These are phyloP conservation scores for Eonycteris spelaea DNA, from an alignment of 2,113 vertebrate genomes.

Conservation along the genomic window DNA sequence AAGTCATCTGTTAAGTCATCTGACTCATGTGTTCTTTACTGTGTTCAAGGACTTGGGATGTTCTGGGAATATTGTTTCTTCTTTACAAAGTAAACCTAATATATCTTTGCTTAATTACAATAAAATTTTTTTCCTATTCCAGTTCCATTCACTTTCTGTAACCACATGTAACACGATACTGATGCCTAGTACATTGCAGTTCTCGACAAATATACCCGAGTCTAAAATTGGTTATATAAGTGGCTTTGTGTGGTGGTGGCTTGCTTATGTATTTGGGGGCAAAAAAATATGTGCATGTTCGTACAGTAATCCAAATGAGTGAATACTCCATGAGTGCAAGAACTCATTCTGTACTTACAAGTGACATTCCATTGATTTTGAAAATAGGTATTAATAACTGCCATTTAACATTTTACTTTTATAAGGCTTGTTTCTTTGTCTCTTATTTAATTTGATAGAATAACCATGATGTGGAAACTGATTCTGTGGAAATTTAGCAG, in stretches of 20 bases:
- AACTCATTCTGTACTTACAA: neutral
- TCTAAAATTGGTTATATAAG: neutral
- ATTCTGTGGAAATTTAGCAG: conserved; percentile 2
- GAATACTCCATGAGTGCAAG: neutral
- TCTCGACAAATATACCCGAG: neutral
- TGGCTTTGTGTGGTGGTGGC: neutral
- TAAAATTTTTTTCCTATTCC: neutral
- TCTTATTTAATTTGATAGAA: neutral
- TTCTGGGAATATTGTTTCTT: neutral
- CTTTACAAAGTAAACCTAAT: neutral
- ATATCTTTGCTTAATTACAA: neutral
- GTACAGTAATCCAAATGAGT: neutral
- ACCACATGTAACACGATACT: neutral
- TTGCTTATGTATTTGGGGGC: neutral
- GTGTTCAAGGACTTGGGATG: neutral
- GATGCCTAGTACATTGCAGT: neutral
- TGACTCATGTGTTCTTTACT: conserved; percentile 32
- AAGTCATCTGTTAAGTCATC: conserved; percentile 78
- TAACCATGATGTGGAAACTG: neutral
- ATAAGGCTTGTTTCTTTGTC: neutral
- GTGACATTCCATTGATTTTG: neutral
- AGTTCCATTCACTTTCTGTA: neutral
- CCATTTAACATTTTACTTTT: neutral
- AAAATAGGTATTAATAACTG: neutral
- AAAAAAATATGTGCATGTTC: neutral